Evolutionary conservation across 2,888 invertebrate species (phyloP), one percentile per base, ranked within the genome.

Genomic region (Lapara coniferarum): DNA sequence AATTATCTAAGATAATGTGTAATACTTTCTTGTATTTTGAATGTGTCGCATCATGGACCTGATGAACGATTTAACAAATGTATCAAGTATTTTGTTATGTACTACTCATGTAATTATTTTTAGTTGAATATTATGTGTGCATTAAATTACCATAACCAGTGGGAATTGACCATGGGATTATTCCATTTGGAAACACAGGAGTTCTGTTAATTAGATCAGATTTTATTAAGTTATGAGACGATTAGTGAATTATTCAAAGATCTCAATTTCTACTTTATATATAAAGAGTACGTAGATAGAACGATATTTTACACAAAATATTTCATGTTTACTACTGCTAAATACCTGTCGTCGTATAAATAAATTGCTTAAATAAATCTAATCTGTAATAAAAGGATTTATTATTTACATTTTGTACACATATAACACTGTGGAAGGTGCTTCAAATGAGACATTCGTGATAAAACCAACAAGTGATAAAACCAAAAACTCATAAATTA

Each of bases 401-500:
- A 10, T 51, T 59, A 59, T 44, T 52, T 37, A 68, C 57, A 68
- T 59, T 44, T 67, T 46, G 12, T 59, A 14, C 57, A 58, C 30
- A 52, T 57, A 37, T 52, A 8, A 68, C 51, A 57, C 25, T 16
- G 14, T n/a, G 37, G 10, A 66, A 13, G 30, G 58, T 57, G 19
- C 37, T 57, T 58, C 16, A 44, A 37, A 52, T 57, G 4, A 51
- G 52, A 14, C 10, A 51, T 12, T 10, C 7, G 37, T 58, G 49
- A 6, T 46, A 55, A 4, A 66, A 55, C n/a, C 53, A 66, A 30
- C 14, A 25, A 68, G 55, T 68, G 68, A 68, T 77, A 71, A 76
- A 74, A 78, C 71, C 78, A 66, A 70, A 37, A 57, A 67, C 57
- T 30, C 66, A 73, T 63, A 71, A 78, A 79, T 78, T 77, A 75